These are phyloP conservation scores for Tragulus kanchil DNA, from an alignment of 2,113 vertebrate genomes.

Conservation along the genomic window DNA sequence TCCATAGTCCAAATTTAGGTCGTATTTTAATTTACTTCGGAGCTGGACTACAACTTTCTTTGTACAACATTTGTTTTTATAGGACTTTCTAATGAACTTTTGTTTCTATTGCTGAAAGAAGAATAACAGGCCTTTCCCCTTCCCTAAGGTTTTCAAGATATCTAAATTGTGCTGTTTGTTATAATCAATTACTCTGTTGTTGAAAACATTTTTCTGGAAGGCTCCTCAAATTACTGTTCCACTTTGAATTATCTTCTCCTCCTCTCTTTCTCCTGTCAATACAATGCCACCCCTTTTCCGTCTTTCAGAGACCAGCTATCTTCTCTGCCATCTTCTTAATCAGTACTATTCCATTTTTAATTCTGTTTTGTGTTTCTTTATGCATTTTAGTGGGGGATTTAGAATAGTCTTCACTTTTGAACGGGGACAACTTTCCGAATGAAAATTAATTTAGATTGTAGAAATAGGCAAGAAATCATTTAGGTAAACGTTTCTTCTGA, in stretches of 20 bases:
- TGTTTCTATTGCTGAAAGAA: slow-evolving; percentile 14
- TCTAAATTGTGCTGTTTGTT: slow-evolving; percentile 41
- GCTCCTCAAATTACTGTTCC: background rate
- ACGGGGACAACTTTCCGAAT: background rate
- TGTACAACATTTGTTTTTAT: background rate
- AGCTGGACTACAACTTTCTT: slow-evolving; percentile 5
- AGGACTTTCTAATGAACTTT: slow-evolving; percentile 43
- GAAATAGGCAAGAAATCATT: background rate
- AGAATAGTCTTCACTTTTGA: slow-evolving; percentile 23
- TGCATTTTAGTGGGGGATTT: background rate
- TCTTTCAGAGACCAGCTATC: background rate
- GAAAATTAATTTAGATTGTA: slow-evolving; percentile 27
- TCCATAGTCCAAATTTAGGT: background rate
- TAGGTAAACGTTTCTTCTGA: background rate
- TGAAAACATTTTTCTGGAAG: background rate
- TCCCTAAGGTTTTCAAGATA: background rate
- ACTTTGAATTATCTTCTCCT: background rate
- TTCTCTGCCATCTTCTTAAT: background rate
- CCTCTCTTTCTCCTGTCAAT: background rate
- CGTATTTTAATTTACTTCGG: background rate
- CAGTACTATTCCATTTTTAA: background rate
- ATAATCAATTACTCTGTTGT: background rate
- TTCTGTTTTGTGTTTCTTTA: slow-evolving; percentile 4
- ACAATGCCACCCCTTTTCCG: background rate
- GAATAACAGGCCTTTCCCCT: background rate